Conservation (phyloP, 2,113 vertebrate genomes). For the Hemiprocne comata region DNA sequence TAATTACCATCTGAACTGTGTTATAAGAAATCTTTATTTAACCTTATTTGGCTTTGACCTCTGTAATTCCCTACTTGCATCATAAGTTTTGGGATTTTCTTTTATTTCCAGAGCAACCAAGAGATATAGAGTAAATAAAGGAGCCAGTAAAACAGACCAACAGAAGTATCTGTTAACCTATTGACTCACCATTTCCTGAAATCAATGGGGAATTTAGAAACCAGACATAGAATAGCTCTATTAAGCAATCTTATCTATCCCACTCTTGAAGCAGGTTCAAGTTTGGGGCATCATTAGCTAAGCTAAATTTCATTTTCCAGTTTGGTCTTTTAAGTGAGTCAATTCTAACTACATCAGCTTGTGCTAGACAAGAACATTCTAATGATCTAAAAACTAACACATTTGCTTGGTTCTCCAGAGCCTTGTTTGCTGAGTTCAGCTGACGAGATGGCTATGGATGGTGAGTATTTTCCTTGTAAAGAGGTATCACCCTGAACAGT, state of each 20-base stretch:
- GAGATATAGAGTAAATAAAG: conserved; percentile 60
- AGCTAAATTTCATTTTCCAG: conserved; percentile 18
- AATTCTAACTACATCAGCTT: background rate
- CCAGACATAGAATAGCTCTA: conserved; percentile 37
- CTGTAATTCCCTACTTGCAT: conserved; percentile 32
- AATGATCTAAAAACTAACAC: background rate
- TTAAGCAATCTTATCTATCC: conserved; percentile 45
- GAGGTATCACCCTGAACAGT: background rate
- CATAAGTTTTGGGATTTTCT: background rate
- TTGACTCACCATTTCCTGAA: conserved; percentile 55
- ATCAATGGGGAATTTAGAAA: conserved; percentile 59
- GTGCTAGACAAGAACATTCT: background rate
- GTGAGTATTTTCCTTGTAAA: background rate
- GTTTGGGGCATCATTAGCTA: background rate
- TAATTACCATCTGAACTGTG: background rate
- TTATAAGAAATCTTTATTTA: background rate
- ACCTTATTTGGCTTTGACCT: conserved; percentile 41
- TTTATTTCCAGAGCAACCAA: conserved; percentile 56
- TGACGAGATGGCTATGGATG: background rate
- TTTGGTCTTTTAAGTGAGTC: background rate
- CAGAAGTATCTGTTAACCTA: conserved; percentile 23
- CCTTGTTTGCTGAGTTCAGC: background rate
- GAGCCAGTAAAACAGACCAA: conserved; percentile 28
- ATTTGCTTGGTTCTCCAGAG: background rate
- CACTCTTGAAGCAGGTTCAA: conserved; percentile 48